Conservation (phyloP, 1,140 invertebrate genomes). For the Dinothrombium tinctorium region DNA sequence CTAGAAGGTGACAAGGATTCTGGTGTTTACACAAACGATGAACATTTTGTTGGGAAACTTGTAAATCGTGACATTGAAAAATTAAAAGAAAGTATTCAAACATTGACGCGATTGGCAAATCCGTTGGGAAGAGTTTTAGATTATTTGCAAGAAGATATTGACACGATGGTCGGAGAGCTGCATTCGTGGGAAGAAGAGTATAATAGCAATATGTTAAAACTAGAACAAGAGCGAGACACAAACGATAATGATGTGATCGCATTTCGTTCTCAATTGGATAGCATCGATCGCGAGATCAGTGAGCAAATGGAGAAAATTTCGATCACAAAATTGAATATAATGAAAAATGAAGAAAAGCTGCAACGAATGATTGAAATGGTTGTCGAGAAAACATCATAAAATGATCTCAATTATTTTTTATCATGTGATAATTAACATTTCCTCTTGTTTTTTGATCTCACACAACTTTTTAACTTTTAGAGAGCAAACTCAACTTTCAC, state of each 20-base stretch:
- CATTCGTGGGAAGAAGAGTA: constrained; percentile 55
- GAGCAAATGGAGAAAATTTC: constrained; percentile 37
- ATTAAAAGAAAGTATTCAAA: constrained; percentile 56
- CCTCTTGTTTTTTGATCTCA: too few species aligned
- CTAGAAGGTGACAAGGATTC: too few species aligned
- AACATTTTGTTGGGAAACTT: too few species aligned
- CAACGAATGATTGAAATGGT: constrained; percentile 20
- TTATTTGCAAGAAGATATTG: constrained; percentile 79
- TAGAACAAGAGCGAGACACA: constrained; percentile 40
- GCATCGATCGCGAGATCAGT: constrained; percentile 37
- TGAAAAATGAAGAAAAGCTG: constrained; percentile 36
- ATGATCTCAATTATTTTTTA: too few species aligned
- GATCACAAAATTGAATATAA: constrained; percentile 33
- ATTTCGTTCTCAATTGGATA: constrained; percentile 35
- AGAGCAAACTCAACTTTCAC: too few species aligned
- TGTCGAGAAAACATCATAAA: constrained; percentile 2
- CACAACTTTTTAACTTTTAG: too few species aligned
- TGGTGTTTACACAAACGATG: too few species aligned
- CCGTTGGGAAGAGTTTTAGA: constrained; percentile 72
- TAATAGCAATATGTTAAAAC: constrained; percentile 35
- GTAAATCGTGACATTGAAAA: constrained; percentile 31
- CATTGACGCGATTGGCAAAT: constrained; percentile 57
- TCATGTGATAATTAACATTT: too few species aligned
- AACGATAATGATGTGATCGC: constrained; percentile 40
- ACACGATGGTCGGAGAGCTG: constrained; percentile 77